Percentiles rank a stretch among this genome's conserved stretches.
Conservation (phyloP, 2,888 invertebrate species). For the Sminthurides aquaticus region DNA sequence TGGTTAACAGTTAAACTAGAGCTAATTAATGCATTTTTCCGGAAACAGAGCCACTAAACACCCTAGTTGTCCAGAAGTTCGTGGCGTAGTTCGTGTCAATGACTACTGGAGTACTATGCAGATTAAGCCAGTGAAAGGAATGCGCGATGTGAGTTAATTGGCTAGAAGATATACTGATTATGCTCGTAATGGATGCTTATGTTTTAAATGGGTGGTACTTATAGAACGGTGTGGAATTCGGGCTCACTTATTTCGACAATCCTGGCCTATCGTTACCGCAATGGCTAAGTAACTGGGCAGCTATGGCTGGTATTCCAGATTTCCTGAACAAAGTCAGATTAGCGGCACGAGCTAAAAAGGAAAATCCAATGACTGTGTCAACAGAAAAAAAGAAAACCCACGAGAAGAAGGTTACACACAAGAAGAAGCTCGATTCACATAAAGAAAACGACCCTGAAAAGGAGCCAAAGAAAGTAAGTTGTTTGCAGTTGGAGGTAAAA, state of each 20-base stretch:
- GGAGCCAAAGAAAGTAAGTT: slow-evolving; percentile 5
- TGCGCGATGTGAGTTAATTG: slow-evolving; percentile 50
- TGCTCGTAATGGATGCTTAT: not conserved
- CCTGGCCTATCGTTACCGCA: slow-evolving; percentile 71
- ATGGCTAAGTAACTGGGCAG: slow-evolving; percentile 64
- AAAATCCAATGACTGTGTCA: not conserved
- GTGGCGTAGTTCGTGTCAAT: slow-evolving; percentile 63
- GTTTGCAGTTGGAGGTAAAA: not conserved
- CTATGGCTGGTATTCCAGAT: slow-evolving; percentile 64
- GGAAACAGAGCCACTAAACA: slow-evolving; percentile 54
- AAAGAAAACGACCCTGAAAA: not conserved
- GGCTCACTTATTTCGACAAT: slow-evolving; percentile 79
- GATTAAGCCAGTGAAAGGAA: slow-evolving; percentile 60
- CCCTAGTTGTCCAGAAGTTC: slow-evolving; percentile 59
- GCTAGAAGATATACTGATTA: slow-evolving; percentile 19
- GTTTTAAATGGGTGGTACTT: too few relatives aligned
- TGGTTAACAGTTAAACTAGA: too few relatives aligned
- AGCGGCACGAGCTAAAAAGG: slow-evolving; percentile 53
- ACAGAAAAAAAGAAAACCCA: too few relatives aligned
- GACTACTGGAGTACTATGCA: slow-evolving; percentile 85
- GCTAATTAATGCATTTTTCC: too few relatives aligned
- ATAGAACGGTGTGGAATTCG: slow-evolving; percentile 70
- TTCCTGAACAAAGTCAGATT: slow-evolving; percentile 62
- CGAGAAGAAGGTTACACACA: too few relatives aligned
- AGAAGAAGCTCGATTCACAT: too few relatives aligned